Conservation (phyloP, 2,888 invertebrate species). For the Dicyrtomina minuta region DNA sequence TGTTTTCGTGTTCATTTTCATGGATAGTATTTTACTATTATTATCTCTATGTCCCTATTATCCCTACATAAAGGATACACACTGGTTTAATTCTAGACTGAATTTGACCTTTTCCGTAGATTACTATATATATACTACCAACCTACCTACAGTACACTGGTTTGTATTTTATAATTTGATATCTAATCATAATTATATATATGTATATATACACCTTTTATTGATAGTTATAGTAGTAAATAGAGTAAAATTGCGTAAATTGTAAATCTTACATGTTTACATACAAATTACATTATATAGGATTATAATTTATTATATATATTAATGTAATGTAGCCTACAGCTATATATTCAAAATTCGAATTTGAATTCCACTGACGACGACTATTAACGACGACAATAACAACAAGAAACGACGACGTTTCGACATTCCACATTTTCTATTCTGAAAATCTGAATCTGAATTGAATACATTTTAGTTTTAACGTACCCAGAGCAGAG, state of each 20-base stretch:
- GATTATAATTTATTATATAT: neutral
- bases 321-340: neutral
- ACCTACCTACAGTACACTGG: too few relatives aligned
- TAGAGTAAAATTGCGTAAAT: too few relatives aligned
- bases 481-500: neutral
- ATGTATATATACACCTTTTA: neutral
- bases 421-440: neutral
- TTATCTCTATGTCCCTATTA: neutral
- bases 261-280: slow-evolving; percentile 4
- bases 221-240: too few relatives aligned
- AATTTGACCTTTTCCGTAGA: too few relatives aligned
- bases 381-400: neutral
- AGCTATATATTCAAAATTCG: neutral
- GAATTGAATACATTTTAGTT: neutral
- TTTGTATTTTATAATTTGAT: neutral
- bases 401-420: slow-evolving; percentile 1
- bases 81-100: too few relatives aligned
- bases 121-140: too few relatives aligned
- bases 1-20: neutral
- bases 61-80: too few relatives aligned
- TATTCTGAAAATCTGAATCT: neutral
- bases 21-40: neutral
- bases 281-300: neutral
- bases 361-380: neutral
- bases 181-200: neutral